Evolutionary conservation across 2,888 invertebrate genomes (phyloP), one percentile per base, ranked within the genome.

Genomic region (Adelognathus sp.): DNA sequence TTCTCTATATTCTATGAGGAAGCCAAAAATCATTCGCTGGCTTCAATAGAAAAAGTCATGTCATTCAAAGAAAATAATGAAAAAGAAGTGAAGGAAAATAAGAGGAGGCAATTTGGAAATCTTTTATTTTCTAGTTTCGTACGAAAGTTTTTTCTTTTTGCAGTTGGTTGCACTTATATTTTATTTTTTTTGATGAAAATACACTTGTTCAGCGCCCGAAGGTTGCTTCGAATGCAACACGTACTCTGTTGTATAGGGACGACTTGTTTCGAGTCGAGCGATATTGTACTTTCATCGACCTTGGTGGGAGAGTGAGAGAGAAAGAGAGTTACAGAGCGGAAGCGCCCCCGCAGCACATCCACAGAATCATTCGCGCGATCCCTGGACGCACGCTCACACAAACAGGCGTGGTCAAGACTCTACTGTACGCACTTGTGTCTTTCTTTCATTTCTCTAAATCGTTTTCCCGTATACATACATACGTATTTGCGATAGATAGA

Each of bases 351-450:
- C 54, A 14, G 46, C 44, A 31, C 54, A 21, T 46, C 41, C 46
- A 14, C 29, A 60, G 14, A 50, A 60, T 36, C 33, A 14, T 33
- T 33, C 60, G 21, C 18, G 41, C 46, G 44, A 31, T 56, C 60
- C 60, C 60, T 36, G 67, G 71, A 73, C 70, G 58, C 71, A 70
- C 78, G 66, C 76, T 67, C 81, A 52, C 44, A 67, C 58, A 36
- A 63, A 60, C 50, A 60, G 69, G 60, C 75, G 61, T 67, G 67
- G 66, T 18, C 54, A 29, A 56, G 74, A 83, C 63, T 79, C 78
- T 18, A 56, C 41, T 50, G 39, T 54, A 29, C 39, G 18, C 61
- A 33, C 24, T 66, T 66, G 52, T 66, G 50, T 24, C 50, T 52
- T n/a, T n/a, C n/a, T n/a, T n/a, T n/a, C n/a, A n/a, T n/a, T n/a